Conservation (phyloP, 1,140 invertebrate genomes). For the Orussus abietinus region DNA sequence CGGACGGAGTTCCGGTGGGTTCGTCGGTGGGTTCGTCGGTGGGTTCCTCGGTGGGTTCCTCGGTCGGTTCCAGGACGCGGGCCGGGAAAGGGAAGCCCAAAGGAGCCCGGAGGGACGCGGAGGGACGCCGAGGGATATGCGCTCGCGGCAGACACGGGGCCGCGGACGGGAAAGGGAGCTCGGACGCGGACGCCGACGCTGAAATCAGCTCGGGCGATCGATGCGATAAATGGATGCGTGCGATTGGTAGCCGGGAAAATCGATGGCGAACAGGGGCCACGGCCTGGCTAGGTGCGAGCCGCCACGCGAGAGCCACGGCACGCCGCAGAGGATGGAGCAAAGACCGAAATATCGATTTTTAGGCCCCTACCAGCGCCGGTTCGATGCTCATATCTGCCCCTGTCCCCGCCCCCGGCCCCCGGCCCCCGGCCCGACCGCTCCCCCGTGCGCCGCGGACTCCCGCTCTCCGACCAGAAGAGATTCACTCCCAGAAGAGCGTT, state of each 20-base stretch:
- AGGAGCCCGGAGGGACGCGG: too few species aligned
- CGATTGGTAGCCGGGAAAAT: constrained; percentile 53
- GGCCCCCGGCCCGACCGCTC: too few species aligned
- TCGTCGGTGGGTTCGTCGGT: too few species aligned
- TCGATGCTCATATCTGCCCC: constrained; percentile 51
- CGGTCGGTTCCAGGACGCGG: too few species aligned
- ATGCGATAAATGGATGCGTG: constrained; percentile 56
- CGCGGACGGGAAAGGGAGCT: constrained; percentile 31
- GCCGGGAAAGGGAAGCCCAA: too few species aligned
- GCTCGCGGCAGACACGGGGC: too few species aligned
- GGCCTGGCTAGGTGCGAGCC: constrained; percentile 1
- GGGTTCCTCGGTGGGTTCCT: too few species aligned
- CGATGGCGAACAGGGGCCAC: constrained; percentile 46
- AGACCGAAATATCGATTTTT: constrained; percentile 57
- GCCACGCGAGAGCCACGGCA: constrained; percentile 16
- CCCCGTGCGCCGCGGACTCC: too few species aligned
- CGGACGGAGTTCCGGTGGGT: too few species aligned
- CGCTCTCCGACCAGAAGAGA: too few species aligned
- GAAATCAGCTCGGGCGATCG: constrained; percentile 51
- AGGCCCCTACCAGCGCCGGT: constrained; percentile 49
- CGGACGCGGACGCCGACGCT: constrained; percentile 45
- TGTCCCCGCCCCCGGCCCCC: constrained; percentile 36
- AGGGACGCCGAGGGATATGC: too few species aligned
- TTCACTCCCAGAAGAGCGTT: constrained; percentile 26
- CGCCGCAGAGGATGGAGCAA: constrained; percentile 47